Evolutionary conservation across 2,113 vertebrate species (phyloP).

Genomic region (Corythornis vintsioides): DNA sequence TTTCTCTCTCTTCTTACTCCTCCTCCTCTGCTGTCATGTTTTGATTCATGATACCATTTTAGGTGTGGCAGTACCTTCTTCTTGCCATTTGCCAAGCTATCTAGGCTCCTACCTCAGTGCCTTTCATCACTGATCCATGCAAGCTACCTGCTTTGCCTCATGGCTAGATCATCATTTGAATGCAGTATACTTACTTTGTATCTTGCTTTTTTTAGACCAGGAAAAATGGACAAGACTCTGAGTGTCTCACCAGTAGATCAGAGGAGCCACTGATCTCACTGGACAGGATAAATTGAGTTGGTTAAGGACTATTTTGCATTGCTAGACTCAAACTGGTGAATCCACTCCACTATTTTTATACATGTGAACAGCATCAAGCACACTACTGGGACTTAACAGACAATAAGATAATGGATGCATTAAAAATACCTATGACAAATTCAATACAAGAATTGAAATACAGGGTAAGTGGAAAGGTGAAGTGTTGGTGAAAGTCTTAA

Average conservation of each 20-base stretch:
- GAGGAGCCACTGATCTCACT: not conserved
- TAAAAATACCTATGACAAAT: conserved; percentile 54
- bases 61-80: not conserved
- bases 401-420: not conserved
- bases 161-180: not conserved
- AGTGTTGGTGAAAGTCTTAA: conserved; percentile 63
- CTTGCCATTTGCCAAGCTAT: not conserved
- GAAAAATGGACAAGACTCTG: not conserved
- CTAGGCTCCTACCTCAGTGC: not conserved
- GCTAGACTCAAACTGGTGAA: not conserved
- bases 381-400: not conserved
- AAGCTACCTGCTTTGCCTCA: not conserved
- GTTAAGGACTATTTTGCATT: not conserved
- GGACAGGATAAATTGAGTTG: not conserved
- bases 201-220: not conserved
- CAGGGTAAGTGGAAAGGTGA: conserved; percentile 59
- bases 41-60: not conserved
- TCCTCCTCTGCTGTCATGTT: not conserved
- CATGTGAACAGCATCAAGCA: not conserved
- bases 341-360: not conserved
- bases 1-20: not conserved
- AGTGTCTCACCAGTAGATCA: not conserved
- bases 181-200: not conserved
- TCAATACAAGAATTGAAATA: conserved; percentile 50
- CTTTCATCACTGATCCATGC: not conserved